Evolutionary conservation across 2,888 invertebrate species (phyloP), one percentile per base, ranked within the genome.

Genomic region (Oscheius sp.): DNA sequence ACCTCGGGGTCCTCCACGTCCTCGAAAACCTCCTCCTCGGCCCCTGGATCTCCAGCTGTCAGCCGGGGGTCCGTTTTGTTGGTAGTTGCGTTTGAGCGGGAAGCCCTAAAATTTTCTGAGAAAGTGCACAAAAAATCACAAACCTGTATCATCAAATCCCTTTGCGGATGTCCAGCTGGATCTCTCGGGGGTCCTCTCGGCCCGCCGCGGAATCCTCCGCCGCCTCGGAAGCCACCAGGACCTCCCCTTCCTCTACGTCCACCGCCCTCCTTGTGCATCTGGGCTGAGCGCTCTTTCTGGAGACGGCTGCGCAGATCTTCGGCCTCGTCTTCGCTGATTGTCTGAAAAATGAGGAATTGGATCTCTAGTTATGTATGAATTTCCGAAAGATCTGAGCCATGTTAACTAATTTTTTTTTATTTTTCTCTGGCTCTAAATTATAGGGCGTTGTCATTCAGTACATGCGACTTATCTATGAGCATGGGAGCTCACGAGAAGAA

Each of bases 1-100:
- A 53, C 78, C 60, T 47, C 53, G 13, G 0, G 72, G 74, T n/a
- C 74, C 75, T 42, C 76, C 62, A 53, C 81, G 78, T 32, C 78
- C 74, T 47, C 77, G 60, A 7, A 42, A 42, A 48, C 78, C 74
- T 42, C 77, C 62, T 9, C 62, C 65, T 62, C 70, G 47, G 32
- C 60, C 62, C 42, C 53, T 29, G 29, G 35, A 63, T 50, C 55
- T 57, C 70, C 75, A 29, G 21, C 73, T 68, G 60, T 55, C 74
- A 37, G 66, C 73, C 10, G 9, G 9, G 13, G 4, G 11, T 55
- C 50, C 50, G 21, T 47, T 32, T 57, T 29, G 51, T 68, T 35
- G 42, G 42, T 5, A 42, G 42, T 5, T 42, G 42, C 42, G 42
- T 42, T 42, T 42, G 4, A 5, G 42, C 7, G 42, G 42, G 0